Evolutionary conservation across 2,113 vertebrate genomes (phyloP), one percentile per base, ranked within the genome.

Genomic region (Carassius gibelio): DNA sequence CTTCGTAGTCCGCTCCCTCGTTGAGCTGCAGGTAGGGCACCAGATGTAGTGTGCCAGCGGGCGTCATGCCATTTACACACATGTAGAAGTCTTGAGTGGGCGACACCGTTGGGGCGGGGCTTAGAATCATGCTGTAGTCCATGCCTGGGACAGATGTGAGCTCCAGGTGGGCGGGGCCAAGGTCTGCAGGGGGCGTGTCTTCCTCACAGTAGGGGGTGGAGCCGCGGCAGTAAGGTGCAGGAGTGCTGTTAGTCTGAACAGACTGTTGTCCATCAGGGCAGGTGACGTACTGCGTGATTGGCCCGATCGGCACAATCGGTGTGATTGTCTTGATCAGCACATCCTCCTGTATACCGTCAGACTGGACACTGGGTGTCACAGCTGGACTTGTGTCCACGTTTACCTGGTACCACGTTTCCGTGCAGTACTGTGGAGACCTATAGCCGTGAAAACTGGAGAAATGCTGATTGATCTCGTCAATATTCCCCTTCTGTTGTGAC

Each of bases 401-500:
- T 15, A 94, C 86, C 7, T 88, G 86, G 50, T 93, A 88, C 92
- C 93, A 93, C 0, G 87, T 84, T 23, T 95, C 94, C 76, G 90
- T 88, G 0, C 30, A 48, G 90, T 91, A 91, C 42, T 87, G 90
- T 0, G 92, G 92, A 3, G 92, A 87, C 0, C 85, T 84, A 86
- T 91, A 95, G 64, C 92, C 84, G 62, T 94, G 93, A 87, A 95
- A 94, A 48, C 87, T 92, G 34, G 86, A 90, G 85, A 95, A 92
- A 89, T 95, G 93, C 3, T 2, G 85, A 82, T 94, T 93, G 57
- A 95, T 94, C 75, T 95, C 93, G 0, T 94, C 93, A 64, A 95
- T 86, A 64, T 93, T 91, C 7, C 94, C 93, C 50, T 93, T 94
- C 94, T 95, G 86, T 30, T 81, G 8, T 52, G 19, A 80, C 52